These are phyloP conservation scores for Tretioscincus oriximinensis DNA, from an alignment of 2,113 vertebrate species.

Conservation along the genomic window DNA sequence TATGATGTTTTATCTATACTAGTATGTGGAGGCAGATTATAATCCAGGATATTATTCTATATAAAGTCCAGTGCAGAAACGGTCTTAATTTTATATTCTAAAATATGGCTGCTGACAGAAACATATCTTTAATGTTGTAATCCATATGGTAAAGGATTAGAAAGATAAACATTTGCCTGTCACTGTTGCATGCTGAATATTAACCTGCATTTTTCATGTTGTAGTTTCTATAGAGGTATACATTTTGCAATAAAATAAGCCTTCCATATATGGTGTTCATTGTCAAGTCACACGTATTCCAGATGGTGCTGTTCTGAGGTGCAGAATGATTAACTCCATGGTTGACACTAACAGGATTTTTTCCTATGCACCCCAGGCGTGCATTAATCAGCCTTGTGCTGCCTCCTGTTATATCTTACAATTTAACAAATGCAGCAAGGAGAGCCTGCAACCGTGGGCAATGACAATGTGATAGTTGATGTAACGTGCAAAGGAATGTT, in stretches of 20 bases:
- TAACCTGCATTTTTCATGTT: background rate
- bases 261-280: background rate
- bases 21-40: too few species aligned
- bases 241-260: background rate
- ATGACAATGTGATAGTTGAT: constrained; percentile 1
- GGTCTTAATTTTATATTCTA: too few species aligned
- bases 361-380: background rate
- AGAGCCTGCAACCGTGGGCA: background rate
- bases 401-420: background rate
- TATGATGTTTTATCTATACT: too few species aligned
- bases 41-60: too few species aligned
- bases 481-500: background rate
- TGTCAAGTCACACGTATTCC: background rate
- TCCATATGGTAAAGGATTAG: background rate
- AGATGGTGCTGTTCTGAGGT: background rate
- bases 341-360: background rate
- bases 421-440: constrained; percentile 9
- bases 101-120: background rate
- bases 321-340: constrained; percentile 4
- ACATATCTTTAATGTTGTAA: background rate
- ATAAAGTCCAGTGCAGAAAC: too few species aligned
- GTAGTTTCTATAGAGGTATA: too few species aligned
- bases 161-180: background rate
- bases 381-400: constrained; percentile 2
- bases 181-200: background rate